Conservation (phyloP, 2,113 vertebrate species). For the Syngnathus floridae region DNA sequence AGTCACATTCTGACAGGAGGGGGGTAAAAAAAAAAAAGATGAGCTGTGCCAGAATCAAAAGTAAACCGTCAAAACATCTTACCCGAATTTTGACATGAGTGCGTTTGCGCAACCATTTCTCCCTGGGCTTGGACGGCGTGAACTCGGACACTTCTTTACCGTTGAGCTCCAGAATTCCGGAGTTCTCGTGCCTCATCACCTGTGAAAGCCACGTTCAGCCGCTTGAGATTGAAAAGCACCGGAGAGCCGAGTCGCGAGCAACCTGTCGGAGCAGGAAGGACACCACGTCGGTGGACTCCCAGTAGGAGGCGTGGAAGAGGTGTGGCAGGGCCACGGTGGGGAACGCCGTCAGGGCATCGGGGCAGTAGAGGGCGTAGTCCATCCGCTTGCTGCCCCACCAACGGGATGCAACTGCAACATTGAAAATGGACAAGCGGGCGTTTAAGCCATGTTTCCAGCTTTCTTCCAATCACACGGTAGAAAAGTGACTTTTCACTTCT, state of each 20-base stretch:
- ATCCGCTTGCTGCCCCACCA: slow-evolving; percentile 98
- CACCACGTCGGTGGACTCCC: slow-evolving; percentile 93
- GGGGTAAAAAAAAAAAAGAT: neutral
- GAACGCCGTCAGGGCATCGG: slow-evolving; percentile 87
- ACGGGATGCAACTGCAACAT: slow-evolving; percentile 76
- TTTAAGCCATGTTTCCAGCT: neutral
- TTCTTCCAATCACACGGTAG: neutral
- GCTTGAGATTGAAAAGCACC: neutral
- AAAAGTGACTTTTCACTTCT: neutral
- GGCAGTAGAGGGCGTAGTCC: slow-evolving; percentile 94
- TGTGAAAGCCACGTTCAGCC: slow-evolving; percentile 32
- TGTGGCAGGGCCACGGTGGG: slow-evolving; percentile 92
- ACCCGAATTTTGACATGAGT: slow-evolving; percentile 95
- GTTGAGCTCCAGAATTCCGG: slow-evolving; percentile 78
- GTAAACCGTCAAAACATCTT: slow-evolving; percentile 9
- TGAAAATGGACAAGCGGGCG: no score
- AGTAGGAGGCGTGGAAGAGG: slow-evolving; percentile 96
- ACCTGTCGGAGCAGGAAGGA: slow-evolving; percentile 96
- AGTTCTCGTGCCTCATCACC: slow-evolving; percentile 91
- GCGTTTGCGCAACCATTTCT: slow-evolving; percentile 94
- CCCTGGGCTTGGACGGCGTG: slow-evolving; percentile 81
- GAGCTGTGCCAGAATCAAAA: no score
- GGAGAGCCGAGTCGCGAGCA: no score
- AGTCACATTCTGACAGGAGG: slow-evolving; percentile 80
- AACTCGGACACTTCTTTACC: slow-evolving; percentile 78